Percentiles rank a stretch among this genome's conserved stretches.
phyloP scores from a whole-genome alignment of 2,797 vertebrate species.

The Neomorphus geoffroyi region DNA sequence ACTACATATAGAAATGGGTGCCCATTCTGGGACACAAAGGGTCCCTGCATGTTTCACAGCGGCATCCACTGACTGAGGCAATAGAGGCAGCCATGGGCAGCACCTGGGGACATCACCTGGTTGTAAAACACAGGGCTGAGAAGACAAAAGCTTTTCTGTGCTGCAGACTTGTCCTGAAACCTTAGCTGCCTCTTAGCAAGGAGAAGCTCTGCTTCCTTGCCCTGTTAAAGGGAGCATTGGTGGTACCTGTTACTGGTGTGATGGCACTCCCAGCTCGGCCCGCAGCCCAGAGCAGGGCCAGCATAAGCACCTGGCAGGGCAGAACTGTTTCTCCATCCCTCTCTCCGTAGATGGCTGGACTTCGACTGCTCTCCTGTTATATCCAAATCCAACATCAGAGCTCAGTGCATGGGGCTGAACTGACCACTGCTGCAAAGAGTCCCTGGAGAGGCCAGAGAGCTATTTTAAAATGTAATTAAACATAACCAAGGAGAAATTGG shows the following conservation, averaged over 20 bases:
- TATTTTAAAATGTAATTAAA: slow-evolving; percentile 60
- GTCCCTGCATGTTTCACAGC: rapidly evolving
- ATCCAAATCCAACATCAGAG: background rate
- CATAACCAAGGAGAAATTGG: slow-evolving; percentile 29
- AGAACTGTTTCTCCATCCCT: background rate
- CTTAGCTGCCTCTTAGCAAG: rapidly evolving
- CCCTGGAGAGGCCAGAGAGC: background rate
- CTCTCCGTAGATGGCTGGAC: rapidly evolving
- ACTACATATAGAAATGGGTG: rapidly evolving
- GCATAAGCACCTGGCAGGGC: background rate
- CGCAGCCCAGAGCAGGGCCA: background rate
- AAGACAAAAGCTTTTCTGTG: background rate
- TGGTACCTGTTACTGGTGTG: background rate
- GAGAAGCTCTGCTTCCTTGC: background rate
- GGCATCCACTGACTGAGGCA: rapidly evolving
- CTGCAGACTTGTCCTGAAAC: background rate
- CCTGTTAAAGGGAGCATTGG: background rate
- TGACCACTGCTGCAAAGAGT: background rate
- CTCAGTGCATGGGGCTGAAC: background rate
- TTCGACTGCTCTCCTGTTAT: background rate
- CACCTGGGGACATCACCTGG: background rate
- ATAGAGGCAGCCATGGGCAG: background rate
- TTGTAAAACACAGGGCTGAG: background rate
- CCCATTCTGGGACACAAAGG: background rate
- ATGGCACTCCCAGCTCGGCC: background rate